These are phyloP conservation scores for Sinocyclocheilus grahami DNA, from an alignment of 2,113 vertebrate species.

Conservation along the genomic window DNA sequence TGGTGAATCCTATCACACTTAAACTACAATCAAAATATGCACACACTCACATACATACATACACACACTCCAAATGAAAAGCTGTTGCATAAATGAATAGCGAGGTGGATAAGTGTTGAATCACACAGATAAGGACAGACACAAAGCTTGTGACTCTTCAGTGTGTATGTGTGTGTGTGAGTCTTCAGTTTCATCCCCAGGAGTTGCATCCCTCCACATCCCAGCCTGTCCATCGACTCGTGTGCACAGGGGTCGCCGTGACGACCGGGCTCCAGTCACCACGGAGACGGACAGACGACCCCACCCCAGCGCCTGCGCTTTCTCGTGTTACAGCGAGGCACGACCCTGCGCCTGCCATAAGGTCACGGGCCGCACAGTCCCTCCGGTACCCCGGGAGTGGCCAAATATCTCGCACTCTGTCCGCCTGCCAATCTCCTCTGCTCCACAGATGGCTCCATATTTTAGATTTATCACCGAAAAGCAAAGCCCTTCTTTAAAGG, in stretches of 20 bases:
- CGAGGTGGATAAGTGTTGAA: not conserved
- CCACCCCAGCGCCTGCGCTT: conserved; percentile 48
- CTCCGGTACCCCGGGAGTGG: conserved; percentile 75
- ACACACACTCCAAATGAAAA: conserved; percentile 22
- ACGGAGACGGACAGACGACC: conserved; percentile 72
- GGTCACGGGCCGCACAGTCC: conserved; percentile 74
- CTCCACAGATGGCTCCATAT: conserved; percentile 89
- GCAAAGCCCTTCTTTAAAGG: conserved; percentile 83
- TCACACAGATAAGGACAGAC: conserved; percentile 1
- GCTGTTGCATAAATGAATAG: conserved; percentile 38
- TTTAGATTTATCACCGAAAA: conserved; percentile 88
- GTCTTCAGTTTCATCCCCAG: conserved; percentile 61
- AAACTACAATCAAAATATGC: not conserved
- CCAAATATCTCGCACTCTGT: conserved; percentile 76
- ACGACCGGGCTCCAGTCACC: conserved; percentile 71
- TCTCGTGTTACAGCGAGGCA: conserved; percentile 78
- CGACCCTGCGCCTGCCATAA: conserved; percentile 78
- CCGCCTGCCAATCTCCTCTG: conserved; percentile 81
- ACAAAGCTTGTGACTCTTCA: not conserved
- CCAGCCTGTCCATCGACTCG: conserved; percentile 66
- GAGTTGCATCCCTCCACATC: conserved; percentile 64
- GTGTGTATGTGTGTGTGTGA: not conserved
- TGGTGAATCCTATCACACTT: not conserved
- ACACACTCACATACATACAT: not conserved
- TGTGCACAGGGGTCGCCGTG: conserved; percentile 66